Evolutionary conservation across 2,113 vertebrate genomes (phyloP).

Genomic region (Myodes glareolus): DNA sequence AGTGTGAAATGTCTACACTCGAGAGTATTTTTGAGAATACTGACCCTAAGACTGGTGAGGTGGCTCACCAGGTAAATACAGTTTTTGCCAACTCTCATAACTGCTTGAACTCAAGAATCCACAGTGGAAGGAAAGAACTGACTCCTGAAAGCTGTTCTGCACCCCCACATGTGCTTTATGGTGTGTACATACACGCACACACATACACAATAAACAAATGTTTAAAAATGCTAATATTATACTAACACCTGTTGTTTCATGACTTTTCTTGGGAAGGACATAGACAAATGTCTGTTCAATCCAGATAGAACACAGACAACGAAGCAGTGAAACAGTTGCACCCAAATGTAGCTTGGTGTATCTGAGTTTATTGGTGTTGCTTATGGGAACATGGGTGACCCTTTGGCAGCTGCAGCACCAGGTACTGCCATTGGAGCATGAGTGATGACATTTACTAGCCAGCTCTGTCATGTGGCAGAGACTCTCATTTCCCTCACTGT

Average conservation of each 20-base stretch:
- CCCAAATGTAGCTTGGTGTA: background rate
- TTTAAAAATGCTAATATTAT: background rate
- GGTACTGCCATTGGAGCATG: background rate
- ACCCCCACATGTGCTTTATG: background rate
- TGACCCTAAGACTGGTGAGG: background rate
- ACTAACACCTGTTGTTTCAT: background rate
- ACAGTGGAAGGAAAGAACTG: background rate
- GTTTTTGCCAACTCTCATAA: background rate
- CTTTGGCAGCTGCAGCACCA: background rate
- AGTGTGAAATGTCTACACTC: background rate
- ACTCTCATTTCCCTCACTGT: background rate
- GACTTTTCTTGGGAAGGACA: background rate
- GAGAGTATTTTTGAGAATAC: background rate
- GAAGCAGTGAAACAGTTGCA: background rate
- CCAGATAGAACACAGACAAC: background rate
- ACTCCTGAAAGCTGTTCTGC: background rate
- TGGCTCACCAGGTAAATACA: background rate
- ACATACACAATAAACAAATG: background rate
- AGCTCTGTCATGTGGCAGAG: background rate
- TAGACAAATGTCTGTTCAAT: background rate
- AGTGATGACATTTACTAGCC: background rate
- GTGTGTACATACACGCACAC: background rate
- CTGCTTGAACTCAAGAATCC: background rate
- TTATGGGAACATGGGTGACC: background rate
- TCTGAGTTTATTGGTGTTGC: background rate